Conservation (phyloP, 2,113 vertebrate genomes). For the Echinops telfairi region DNA sequence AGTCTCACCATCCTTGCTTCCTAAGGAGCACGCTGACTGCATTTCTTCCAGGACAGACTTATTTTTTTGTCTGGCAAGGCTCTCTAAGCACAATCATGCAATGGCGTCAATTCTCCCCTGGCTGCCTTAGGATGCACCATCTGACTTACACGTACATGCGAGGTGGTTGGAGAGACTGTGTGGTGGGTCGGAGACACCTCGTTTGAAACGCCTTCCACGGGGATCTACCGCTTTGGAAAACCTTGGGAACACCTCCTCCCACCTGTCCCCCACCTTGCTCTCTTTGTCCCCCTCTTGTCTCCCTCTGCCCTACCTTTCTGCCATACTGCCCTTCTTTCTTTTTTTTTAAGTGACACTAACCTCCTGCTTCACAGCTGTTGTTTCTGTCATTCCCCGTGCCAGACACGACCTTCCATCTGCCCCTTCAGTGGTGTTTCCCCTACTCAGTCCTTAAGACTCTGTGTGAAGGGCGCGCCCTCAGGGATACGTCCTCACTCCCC, state of each 20-base stretch:
- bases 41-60: neutral
- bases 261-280: fast-evolving
- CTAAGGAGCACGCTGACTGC: no score
- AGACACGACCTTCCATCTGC: fast-evolving
- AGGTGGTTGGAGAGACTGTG: no score
- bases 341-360: neutral
- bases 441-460: neutral
- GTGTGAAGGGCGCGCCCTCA: no score
- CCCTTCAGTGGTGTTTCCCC: neutral
- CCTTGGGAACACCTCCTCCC: fast-evolving
- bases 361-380: neutral
- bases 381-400: fast-evolving
- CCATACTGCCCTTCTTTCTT: neutral
- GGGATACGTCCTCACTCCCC: no score
- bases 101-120: no score
- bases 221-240: neutral
- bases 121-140: no score
- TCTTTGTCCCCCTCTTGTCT: neutral
- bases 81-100: no score
- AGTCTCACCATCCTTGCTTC: no score
- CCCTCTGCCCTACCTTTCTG: fast-evolving
- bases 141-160: no score
- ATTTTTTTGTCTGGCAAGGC: fast-evolving
- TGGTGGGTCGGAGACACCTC: no score
- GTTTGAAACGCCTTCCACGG: neutral